A percentile compares a stretch with the other conserved stretches of the same genome.
Evolutionary conservation across 2,113 vertebrate species (phyloP).

Genomic region (Microtus pennsylvanicus): DNA sequence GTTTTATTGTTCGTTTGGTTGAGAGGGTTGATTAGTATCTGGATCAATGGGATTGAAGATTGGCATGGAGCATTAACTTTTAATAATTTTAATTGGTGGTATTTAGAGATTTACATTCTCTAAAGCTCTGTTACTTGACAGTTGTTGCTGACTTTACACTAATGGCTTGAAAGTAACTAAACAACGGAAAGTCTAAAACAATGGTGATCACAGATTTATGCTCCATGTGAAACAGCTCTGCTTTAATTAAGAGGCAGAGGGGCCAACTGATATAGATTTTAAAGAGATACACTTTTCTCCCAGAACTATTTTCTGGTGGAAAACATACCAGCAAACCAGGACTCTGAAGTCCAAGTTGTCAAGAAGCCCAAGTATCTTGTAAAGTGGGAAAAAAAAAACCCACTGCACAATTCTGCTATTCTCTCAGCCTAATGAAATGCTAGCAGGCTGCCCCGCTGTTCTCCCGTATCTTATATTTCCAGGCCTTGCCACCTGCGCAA

Average conservation of each 20-base stretch:
- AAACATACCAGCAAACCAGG: slow-evolving; percentile 37
- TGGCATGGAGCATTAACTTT: not conserved
- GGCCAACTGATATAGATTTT: not conserved
- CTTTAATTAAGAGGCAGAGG: not conserved
- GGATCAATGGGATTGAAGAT: slow-evolving; percentile 3
- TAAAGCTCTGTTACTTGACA: not conserved
- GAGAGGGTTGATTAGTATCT: not conserved
- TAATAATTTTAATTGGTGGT: not conserved
- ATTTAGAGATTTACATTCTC: slow-evolving; percentile 15
- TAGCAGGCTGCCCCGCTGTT: slow-evolving; percentile 75
- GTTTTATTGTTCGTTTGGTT: slow-evolving; percentile 40
- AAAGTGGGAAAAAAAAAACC: slow-evolving; percentile 66
- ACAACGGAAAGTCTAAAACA: not conserved
- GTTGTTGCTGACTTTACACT: not conserved
- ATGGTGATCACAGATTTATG: slow-evolving; percentile 33
- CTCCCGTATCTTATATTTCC: slow-evolving; percentile 79
- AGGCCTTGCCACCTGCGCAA: slow-evolving; percentile 82
- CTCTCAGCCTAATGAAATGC: slow-evolving; percentile 78
- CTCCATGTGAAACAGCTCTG: not conserved
- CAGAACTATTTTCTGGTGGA: not conserved
- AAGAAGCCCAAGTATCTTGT: slow-evolving; percentile 54
- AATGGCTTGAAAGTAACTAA: slow-evolving; percentile 9
- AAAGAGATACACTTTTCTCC: not conserved
- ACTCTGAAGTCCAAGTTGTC: slow-evolving; percentile 60
- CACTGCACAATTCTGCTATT: slow-evolving; percentile 66